These are phyloP conservation scores for Meloe dianella DNA, from an alignment of 2,888 invertebrate genomes.

Conservation along the genomic window DNA sequence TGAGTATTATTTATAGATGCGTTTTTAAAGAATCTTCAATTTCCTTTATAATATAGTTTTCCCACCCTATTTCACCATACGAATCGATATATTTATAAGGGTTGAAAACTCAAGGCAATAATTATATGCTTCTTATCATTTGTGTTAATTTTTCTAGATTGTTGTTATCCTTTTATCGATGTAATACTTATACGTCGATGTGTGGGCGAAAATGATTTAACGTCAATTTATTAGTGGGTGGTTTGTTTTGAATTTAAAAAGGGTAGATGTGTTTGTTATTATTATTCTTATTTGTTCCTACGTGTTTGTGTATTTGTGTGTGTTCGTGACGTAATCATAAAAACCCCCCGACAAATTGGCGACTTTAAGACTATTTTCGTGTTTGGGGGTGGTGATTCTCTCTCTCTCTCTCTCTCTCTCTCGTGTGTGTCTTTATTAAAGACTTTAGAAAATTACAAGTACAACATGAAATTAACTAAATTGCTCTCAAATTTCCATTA, in stretches of 20 bases:
- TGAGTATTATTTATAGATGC: background rate
- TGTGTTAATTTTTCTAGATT: background rate
- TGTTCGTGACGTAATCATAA: background rate
- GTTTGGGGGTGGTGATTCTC: background rate
- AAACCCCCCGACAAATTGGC: background rate
- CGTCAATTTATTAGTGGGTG: background rate
- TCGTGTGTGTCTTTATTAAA: background rate
- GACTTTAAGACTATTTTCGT: background rate
- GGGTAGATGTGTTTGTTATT: background rate
- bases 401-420: too few species aligned
- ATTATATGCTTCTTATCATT: too few species aligned
- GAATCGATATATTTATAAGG: background rate
- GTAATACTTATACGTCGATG: background rate
- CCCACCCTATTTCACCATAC: background rate
- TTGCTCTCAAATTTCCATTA: constrained; percentile 30
- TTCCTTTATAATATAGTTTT: background rate
- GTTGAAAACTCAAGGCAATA: too few species aligned
- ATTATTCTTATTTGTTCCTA: background rate
- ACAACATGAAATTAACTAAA: too few species aligned
- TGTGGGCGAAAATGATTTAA: background rate
- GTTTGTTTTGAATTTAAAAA: background rate
- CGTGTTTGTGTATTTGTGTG: background rate
- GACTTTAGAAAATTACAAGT: background rate
- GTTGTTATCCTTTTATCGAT: too few species aligned
- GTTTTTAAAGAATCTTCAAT: background rate